A percentile compares a stretch with the other conserved stretches of the same genome.
phyloP scores from a whole-genome alignment of 2,797 vertebrate species.

The Chrosomus eos region DNA sequence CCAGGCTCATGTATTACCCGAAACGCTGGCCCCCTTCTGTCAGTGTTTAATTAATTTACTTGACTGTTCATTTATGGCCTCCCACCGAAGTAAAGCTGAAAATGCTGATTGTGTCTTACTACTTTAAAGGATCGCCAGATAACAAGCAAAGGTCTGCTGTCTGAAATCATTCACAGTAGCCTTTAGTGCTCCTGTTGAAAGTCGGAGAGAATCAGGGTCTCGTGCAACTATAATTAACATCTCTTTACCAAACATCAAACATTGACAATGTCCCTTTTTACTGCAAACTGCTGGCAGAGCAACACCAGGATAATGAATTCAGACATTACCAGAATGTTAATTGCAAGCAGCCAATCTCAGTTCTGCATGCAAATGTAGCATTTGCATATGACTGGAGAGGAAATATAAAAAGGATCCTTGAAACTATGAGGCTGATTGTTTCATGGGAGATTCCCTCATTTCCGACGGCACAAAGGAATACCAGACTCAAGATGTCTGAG shows the following conservation, averaged over 20 bases:
- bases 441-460: slow-evolving; percentile 48
- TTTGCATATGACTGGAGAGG: slow-evolving; percentile 78
- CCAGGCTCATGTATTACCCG: slow-evolving; percentile 51
- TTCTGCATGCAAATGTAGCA: slow-evolving; percentile 72
- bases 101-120: slow-evolving; percentile 46
- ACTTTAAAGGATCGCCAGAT: slow-evolving; percentile 33
- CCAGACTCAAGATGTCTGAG: slow-evolving; percentile 27
- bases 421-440: slow-evolving; percentile 51
- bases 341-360: slow-evolving; percentile 76
- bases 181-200: slow-evolving; percentile 68
- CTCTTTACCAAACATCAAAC: slow-evolving; percentile 77
- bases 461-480: slow-evolving; percentile 43
- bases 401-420: slow-evolving; percentile 53
- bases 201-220: slow-evolving; percentile 65
- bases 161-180: slow-evolving; percentile 56
- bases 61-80: slow-evolving; percentile 62
- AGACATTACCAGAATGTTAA: slow-evolving; percentile 81
- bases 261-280: slow-evolving; percentile 89
- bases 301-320: slow-evolving; percentile 79
- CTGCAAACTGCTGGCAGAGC: slow-evolving; percentile 83
- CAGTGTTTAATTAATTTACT: slow-evolving; percentile 65
- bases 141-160: slow-evolving; percentile 40
- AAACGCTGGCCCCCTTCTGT: slow-evolving; percentile 58
- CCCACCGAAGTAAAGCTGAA: slow-evolving; percentile 45
- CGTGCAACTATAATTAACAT: slow-evolving; percentile 70